Evolutionary conservation across 2,888 invertebrate species (phyloP), one percentile per base, ranked within the genome.

Genomic region (Hyposoter dolosus): DNA sequence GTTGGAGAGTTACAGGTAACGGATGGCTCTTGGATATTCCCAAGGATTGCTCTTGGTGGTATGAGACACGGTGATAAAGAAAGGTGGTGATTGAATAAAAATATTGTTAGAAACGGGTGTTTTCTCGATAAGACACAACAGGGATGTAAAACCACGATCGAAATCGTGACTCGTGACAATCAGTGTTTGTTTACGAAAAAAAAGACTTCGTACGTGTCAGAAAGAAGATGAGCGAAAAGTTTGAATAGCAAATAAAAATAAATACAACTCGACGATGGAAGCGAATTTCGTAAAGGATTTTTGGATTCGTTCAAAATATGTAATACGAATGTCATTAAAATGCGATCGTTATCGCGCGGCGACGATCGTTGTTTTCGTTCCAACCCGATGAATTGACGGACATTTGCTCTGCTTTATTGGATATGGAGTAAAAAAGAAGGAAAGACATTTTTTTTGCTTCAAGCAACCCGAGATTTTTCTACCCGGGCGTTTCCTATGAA

Each of bases 401-500:
- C 32, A 47, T 74, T 45, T 63, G 60, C 69, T 69, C 45, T 10
- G 40, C 40, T 77, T 50, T 28, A 74, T 74, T 53, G 56, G 66
- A 56, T 50, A 63, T 40, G 63, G 32, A 19, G 35, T 32, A 43
- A 66, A 45, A 45, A 47, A 79, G 32, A 47, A 66, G 66, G 50
- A 74, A 83, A 72, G 50, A 72, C 60, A 78, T 56, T 79, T 47
- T 75, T 74, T 76, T 71, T 15, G 45, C 35, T 66, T 53, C 17
- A 45, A 50, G 32, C 23, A 28, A 74, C 63, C 71, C 28, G 66
- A 66, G 19, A 50, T 45, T 68, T 60, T 32, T 12, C 2, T 43
- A 74, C 40, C 65, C 76, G 76, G 74, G 74, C 68, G 75, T 63
- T 75, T 69, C 63, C 76, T 76, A 43, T 68, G 60, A 74, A 28